A percentile compares a stretch with the other conserved stretches of the same genome.
phyloP scores from a whole-genome alignment of 2,888 invertebrate species.

The Tetheella fluctuosa region DNA sequence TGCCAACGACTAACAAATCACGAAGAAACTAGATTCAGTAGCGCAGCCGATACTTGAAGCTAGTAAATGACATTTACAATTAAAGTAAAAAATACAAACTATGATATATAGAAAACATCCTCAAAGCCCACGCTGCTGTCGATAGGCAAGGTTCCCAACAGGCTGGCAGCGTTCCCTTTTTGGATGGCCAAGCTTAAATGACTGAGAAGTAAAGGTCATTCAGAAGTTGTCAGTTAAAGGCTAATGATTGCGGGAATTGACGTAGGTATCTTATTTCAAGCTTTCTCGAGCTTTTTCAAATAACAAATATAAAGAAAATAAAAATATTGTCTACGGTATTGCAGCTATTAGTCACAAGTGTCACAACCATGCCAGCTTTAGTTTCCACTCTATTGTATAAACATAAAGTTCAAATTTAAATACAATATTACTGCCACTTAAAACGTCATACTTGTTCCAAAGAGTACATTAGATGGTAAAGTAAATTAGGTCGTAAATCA shows the following conservation, averaged over 20 bases:
- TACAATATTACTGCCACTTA: not conserved
- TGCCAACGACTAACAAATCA: too few species aligned
- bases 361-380: not conserved
- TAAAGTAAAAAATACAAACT: too few species aligned
- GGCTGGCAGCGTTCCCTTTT: too few species aligned
- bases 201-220: not conserved
- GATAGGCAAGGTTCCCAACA: too few species aligned
- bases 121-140: too few species aligned
- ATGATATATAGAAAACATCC: too few species aligned
- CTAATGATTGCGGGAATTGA: not conserved
- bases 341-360: too few species aligned
- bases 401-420: not conserved
- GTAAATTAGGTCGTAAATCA: conserved; percentile 46
- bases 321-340: not conserved
- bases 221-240: not conserved
- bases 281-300: not conserved
- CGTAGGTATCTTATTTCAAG: not conserved
- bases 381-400: not conserved
- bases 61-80: too few species aligned
- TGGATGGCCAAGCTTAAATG: too few species aligned
- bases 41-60: too few species aligned
- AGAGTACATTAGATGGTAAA: conserved; percentile 27
- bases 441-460: conserved; percentile 22
- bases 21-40: too few species aligned
- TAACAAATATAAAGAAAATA: not conserved